Base-by-base conservation (phyloP, 2,888 invertebrate genomes). In the Beris morrisii region DNA sequence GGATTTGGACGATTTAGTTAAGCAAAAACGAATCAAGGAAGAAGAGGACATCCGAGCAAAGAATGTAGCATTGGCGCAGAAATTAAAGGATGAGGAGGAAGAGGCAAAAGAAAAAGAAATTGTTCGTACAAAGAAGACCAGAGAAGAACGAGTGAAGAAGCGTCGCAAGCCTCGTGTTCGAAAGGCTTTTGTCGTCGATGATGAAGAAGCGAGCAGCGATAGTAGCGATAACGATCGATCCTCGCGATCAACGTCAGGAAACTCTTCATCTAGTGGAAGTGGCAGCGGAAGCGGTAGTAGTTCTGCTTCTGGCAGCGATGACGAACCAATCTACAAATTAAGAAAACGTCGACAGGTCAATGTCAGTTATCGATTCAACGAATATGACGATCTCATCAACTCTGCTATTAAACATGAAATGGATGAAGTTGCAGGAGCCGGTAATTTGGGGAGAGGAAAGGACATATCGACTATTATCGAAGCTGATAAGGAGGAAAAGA, bases 331-430 rank as follows among this genome's bases (percentile, higher is more conserved):
- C 73, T 94, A 94, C 81, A 89, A 95, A 67, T 82, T 95, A 73
- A 85, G 96, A 15, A 90, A 92, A 73, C 86, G 95, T 15, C 83
- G 89, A 0, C 88, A 90, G 75, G 87, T 92, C 53, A 91, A 90
- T 71, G 90, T 93, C 65, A 93, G 91, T 77, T 91, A 92, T 75
- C 87, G 90, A 70, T 91, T 95, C 73, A 92, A 93, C 77, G 97
- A 97, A 79, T 98, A 93, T 82, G 98, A 98, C 77, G 92, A 96
- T 38, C 87, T 97, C 78, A 97, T 98, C 73, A 92, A 94, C 77
- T 93, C 93, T 48, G 97, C 97, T 9, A 89, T 94, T 71, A 88
- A 88, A 82, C 89, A 89, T 73, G 91, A 92, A 75, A 87, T 90
- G 75, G 88, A 89, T 32, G 87, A 88, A 4, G 88, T 87, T 0